phyloP scores from a whole-genome alignment of 2,888 invertebrate species.

The Apamea anceps region DNA sequence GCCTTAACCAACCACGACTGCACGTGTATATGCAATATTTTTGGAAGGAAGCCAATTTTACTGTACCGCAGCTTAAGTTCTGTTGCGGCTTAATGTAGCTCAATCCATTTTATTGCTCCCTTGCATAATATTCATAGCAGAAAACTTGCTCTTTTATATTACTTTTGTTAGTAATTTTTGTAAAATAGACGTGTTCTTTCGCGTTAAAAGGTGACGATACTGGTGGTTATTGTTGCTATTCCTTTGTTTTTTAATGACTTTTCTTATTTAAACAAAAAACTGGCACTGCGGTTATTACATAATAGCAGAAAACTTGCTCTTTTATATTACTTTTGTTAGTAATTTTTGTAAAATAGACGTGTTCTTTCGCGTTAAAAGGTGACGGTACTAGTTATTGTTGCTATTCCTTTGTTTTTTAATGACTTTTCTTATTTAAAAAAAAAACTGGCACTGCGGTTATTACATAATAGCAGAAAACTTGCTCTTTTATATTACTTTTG shows the following conservation, averaged over 20 bases:
- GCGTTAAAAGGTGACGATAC: background rate
- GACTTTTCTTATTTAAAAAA: background rate
- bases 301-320: conserved; percentile 1
- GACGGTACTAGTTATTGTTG: no score
- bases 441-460: background rate
- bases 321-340: conserved; percentile 6
- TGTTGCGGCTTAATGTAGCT: conserved; percentile 34
- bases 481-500: conserved; percentile 7
- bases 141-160: conserved; percentile 7
- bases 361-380: background rate
- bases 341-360: background rate
- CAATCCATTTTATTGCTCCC: conserved; percentile 30
- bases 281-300: no score
- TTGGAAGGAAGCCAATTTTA: conserved; percentile 53
- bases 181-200: background rate
- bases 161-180: conserved; percentile 7
- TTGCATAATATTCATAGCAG: conserved; percentile 28
- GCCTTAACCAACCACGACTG: background rate
- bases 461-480: background rate
- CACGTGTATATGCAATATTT: conserved; percentile 19
- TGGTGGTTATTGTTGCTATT: no score
- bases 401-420: background rate
- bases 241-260: background rate
- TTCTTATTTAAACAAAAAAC: no score
- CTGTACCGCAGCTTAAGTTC: conserved; percentile 14